Conservation (phyloP, 2,888 invertebrate genomes). For the Athripsodes cinereus region DNA sequence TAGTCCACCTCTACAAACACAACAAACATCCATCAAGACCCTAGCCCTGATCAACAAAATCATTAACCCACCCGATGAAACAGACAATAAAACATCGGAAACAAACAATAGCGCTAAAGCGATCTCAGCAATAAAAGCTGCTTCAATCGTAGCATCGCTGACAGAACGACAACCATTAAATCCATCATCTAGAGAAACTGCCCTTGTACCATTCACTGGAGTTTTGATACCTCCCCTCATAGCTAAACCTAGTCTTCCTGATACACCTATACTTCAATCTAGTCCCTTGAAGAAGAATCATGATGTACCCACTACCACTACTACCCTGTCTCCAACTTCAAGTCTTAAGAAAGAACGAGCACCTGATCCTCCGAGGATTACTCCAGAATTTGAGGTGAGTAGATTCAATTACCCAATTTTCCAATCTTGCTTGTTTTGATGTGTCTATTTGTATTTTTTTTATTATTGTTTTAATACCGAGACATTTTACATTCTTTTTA, state of each 20-base stretch:
- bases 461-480: neutral
- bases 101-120: too few species aligned
- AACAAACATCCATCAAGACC: neutral
- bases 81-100: neutral
- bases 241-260: neutral
- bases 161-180: neutral
- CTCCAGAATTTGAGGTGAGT: conserved; percentile 19
- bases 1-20: neutral
- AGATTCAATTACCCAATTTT: neutral
- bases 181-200: neutral
- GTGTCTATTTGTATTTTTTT: neutral
- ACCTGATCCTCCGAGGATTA: conserved; percentile 17
- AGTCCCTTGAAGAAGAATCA: neutral
- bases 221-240: neutral
- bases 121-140: neutral
- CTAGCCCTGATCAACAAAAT: neutral
- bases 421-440: neutral
- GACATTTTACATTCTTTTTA: neutral
- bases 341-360: conserved; percentile 35
- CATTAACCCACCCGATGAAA: neutral
- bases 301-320: neutral
- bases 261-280: neutral
- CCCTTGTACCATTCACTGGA: neutral
- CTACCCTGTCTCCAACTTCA: conserved; percentile 30
- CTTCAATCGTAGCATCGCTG: neutral